Evolutionary conservation across 92 coral and sea anemone species (phyloP).

Genomic region (Epizoanthus ramosus): DNA sequence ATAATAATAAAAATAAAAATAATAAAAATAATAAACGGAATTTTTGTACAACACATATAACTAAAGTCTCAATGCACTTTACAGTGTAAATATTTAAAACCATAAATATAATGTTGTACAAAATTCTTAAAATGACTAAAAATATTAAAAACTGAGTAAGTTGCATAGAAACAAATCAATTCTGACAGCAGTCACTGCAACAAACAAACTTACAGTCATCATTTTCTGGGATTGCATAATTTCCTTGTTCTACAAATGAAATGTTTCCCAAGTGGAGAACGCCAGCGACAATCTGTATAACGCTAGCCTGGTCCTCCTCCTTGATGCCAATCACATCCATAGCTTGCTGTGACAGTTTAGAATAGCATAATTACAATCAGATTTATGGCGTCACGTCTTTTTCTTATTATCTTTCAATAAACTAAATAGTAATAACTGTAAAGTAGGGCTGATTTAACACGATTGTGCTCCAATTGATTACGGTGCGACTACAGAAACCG

Average conservation of each 20-base stretch:
- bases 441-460: too few relatives aligned
- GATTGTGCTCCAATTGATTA: too few relatives aligned
- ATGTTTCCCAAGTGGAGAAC: slow-evolving; percentile 94
- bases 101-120: too few relatives aligned
- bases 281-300: slow-evolving; percentile 88
- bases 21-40: too few relatives aligned
- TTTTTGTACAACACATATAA: too few relatives aligned
- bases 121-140: too few relatives aligned
- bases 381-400: neutral
- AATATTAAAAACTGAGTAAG: neutral
- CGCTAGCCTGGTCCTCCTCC: slow-evolving; percentile 91
- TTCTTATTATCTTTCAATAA: neutral
- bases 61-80: too few relatives aligned
- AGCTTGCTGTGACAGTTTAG: slow-evolving; percentile 68
- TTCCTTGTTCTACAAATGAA: slow-evolving; percentile 87
- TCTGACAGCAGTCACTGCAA: neutral
- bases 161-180: neutral
- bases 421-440: too few relatives aligned
- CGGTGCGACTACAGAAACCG: too few relatives aligned
- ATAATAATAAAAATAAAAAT: too few relatives aligned
- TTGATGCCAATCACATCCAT: slow-evolving; percentile 98
- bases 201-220: slow-evolving; percentile 84
- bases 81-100: too few relatives aligned
- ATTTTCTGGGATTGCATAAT: slow-evolving; percentile 91
- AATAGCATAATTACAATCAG: slow-evolving; percentile 5